These are phyloP conservation scores for Halichoerus grypus DNA, from an alignment of 2,113 vertebrate species.

Conservation along the genomic window DNA sequence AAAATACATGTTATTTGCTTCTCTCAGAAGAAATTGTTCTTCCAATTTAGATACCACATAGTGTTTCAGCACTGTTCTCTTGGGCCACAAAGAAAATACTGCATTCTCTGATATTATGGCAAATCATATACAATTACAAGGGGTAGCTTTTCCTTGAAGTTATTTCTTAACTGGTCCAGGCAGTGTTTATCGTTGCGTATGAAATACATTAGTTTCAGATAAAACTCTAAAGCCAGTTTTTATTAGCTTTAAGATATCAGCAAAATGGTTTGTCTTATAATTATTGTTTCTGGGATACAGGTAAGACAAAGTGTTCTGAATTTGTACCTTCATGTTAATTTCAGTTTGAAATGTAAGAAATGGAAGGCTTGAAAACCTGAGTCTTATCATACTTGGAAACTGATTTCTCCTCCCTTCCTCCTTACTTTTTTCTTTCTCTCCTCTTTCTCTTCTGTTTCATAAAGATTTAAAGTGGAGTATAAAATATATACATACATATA, in stretches of 20 bases:
- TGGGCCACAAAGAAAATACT: neutral
- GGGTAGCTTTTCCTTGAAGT: slow-evolving; percentile 14
- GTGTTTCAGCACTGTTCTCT: slow-evolving; percentile 11
- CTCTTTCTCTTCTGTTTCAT: neutral
- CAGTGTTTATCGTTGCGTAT: slow-evolving; percentile 5
- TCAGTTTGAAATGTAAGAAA: slow-evolving; percentile 8
- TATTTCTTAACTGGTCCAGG: slow-evolving; percentile 22
- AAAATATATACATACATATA: neutral
- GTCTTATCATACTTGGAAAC: neutral
- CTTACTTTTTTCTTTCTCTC: neutral
- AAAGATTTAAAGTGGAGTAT: slow-evolving; percentile 23
- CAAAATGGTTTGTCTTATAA: slow-evolving; percentile 1
- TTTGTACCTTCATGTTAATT: slow-evolving; percentile 8
- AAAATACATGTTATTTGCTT: slow-evolving; percentile 47
- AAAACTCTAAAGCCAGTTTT: slow-evolving; percentile 30
- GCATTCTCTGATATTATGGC: neutral
- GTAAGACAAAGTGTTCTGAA: slow-evolving; percentile 12
- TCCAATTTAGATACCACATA: neutral
- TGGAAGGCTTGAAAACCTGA: neutral
- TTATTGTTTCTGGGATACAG: slow-evolving; percentile 22
- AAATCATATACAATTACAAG: slow-evolving; percentile 13
- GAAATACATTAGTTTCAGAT: slow-evolving; percentile 21
- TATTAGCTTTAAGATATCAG: slow-evolving; percentile 30
- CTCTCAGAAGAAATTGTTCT: slow-evolving; percentile 58
- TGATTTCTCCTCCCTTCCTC: neutral